These are phyloP conservation scores for Anabacerthia variegaticeps DNA, from an alignment of 2,797 vertebrate species.

Conservation along the genomic window DNA sequence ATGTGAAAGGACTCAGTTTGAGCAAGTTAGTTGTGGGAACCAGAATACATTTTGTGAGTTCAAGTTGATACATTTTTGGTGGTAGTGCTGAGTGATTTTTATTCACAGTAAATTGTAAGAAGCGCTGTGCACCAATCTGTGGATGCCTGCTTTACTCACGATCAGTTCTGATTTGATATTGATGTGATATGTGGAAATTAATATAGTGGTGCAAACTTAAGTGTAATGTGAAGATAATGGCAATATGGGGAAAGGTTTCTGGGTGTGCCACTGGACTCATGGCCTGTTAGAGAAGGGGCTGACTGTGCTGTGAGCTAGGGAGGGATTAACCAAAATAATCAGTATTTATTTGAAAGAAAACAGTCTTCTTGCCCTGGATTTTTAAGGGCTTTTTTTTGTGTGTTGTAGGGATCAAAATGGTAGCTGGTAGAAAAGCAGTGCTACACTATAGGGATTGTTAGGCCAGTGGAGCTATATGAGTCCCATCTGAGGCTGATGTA, in stretches of 20 bases:
- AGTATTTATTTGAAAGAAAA: background rate
- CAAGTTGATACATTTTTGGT: rapidly evolving
- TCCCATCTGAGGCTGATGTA: background rate
- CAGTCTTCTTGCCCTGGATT: background rate
- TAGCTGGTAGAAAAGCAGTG: background rate
- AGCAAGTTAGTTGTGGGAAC: background rate
- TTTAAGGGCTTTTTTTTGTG: background rate
- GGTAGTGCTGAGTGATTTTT: background rate
- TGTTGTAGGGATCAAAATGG: background rate
- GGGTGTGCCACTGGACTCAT: background rate
- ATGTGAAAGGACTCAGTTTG: background rate
- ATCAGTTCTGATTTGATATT: background rate
- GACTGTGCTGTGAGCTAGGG: background rate
- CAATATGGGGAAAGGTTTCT: background rate
- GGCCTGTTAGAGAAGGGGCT: rapidly evolving
- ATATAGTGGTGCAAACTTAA: background rate
- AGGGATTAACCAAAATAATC: background rate
- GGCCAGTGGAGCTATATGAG: background rate
- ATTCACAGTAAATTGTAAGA: background rate
- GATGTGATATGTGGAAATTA: background rate
- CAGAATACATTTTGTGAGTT: background rate
- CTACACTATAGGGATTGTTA: background rate
- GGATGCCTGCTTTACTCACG: background rate
- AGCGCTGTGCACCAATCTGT: background rate
- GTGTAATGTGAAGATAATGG: background rate